Percentiles rank a stretch among this genome's conserved stretches.
Evolutionary conservation across 2,888 invertebrate species (phyloP).

Genomic region (Plagiodera versicolora): DNA sequence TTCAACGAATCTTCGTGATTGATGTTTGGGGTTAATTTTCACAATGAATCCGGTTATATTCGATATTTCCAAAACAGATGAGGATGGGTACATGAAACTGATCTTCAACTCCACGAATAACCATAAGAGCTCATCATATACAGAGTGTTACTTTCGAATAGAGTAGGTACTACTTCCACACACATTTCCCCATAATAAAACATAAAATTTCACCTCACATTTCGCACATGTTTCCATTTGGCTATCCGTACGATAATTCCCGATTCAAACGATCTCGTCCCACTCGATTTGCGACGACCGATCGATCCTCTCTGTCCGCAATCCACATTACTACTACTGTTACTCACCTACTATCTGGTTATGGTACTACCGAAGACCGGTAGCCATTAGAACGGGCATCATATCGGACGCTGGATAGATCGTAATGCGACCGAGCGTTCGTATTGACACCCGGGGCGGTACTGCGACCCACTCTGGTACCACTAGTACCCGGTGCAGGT

Average conservation of each 20-base stretch:
- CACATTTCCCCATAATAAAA: no score
- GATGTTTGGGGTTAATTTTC: no score
- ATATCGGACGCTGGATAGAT: conserved; percentile 18
- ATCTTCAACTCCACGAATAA: no score
- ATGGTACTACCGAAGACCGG: conserved; percentile 20
- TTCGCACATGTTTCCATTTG: neutral
- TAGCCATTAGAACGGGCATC: conserved; percentile 18
- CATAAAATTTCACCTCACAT: no score
- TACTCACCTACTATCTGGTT: neutral
- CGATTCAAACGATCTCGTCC: neutral
- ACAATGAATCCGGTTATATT: no score
- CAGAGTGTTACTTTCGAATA: no score
- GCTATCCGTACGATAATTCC: neutral
- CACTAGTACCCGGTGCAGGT: neutral
- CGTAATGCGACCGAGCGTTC: conserved; percentile 26
- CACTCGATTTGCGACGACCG: neutral
- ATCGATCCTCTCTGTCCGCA: neutral
- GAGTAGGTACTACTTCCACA: no score
- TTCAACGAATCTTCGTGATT: no score
- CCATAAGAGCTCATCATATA: no score
- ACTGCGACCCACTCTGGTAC: conserved; percentile 29
- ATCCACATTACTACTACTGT: neutral
- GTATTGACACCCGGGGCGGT: conserved; percentile 35
- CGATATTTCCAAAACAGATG: no score
- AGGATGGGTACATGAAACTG: no score